Evolutionary conservation across 2,888 invertebrate species (phyloP), one percentile per base, ranked within the genome.

Genomic region (Trichopria drosophilae): DNA sequence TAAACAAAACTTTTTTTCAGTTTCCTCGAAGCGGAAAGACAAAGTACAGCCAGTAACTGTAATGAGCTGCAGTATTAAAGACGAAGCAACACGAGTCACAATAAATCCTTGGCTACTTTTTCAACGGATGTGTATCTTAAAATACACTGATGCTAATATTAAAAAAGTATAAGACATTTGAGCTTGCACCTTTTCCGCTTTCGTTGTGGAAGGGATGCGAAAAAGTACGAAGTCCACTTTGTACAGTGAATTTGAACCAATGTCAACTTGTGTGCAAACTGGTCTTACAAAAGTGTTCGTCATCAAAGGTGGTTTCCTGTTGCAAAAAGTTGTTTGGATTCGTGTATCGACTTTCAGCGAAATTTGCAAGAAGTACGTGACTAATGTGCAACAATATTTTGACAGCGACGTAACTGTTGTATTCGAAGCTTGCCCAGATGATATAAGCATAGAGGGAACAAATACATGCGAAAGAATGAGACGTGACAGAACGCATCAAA

Each of bases 401-500:
- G 24, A 4, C n/a, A 4, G 18, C 6, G 28, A 16, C 7, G 19
- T 37, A 5, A 19, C 20, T 9, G 12, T 45, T 1, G 66, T n/a
- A n/a, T n/a, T n/a, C n/a, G n/a, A n/a, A n/a, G n/a, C n/a, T 55
- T 68, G 68, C 55, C 63, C 64, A 36, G 64, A 69, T 4, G 31
- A 16, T 19, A 18, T 18, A 58, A n/a, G n/a, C n/a, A n/a, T n/a
- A n/a, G n/a, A n/a, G n/a, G n/a, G n/a, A n/a, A n/a, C n/a, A n/a
- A n/a, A n/a, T n/a, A n/a, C n/a, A n/a, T n/a, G n/a, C n/a, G n/a
- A n/a, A 59, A 63, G 66, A 55, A 65, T 50, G 55, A 69, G 69
- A 67, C 65, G 68, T 68, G 69, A 69, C 62, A 66, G 66, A 63
- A 67, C 66, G 45, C 61, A 67, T 65, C 69, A 64, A 60, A 68